These are phyloP conservation scores for Cryptophagus acutangulus DNA, from an alignment of 2,888 invertebrate species.

Conservation along the genomic window DNA sequence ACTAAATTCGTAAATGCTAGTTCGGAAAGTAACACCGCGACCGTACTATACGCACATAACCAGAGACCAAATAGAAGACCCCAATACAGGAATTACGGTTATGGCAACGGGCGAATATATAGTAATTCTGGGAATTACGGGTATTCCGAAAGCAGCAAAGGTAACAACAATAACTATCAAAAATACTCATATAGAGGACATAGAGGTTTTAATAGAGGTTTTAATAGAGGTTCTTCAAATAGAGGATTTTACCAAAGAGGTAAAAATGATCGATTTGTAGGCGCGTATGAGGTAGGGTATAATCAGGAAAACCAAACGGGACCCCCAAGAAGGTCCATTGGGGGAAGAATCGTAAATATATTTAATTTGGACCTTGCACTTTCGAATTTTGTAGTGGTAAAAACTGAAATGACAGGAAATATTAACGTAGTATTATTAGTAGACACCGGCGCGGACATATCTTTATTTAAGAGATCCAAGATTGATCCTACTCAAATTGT, in stretches of 20 bases:
- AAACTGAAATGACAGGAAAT: slow-evolving; percentile 7
- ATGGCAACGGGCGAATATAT: not conserved
- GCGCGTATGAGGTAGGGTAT: not conserved
- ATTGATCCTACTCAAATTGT: slow-evolving; percentile 6
- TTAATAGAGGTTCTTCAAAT: not conserved
- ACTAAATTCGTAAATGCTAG: slow-evolving; percentile 13
- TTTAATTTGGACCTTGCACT: no score
- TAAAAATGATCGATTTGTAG: not conserved
- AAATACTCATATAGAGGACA: no score
- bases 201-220: no score
- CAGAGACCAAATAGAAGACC: not conserved
- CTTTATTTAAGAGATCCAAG: slow-evolving; percentile 9
- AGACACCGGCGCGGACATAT: slow-evolving; percentile 11
- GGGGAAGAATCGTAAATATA: no score
- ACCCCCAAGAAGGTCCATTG: slow-evolving; percentile 1
- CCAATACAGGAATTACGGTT: no score
- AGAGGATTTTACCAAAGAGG: not conserved
- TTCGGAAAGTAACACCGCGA: no score
- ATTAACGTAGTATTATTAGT: slow-evolving; percentile 4
- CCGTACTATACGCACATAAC: not conserved
- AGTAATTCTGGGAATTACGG: no score
- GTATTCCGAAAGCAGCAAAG: not conserved
- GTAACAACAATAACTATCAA: no score
- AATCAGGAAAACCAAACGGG: slow-evolving; percentile 4
- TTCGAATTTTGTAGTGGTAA: slow-evolving; percentile 18